phyloP scores from a whole-genome alignment of 1,140 invertebrate species.

The Condylostylus longicornis region DNA sequence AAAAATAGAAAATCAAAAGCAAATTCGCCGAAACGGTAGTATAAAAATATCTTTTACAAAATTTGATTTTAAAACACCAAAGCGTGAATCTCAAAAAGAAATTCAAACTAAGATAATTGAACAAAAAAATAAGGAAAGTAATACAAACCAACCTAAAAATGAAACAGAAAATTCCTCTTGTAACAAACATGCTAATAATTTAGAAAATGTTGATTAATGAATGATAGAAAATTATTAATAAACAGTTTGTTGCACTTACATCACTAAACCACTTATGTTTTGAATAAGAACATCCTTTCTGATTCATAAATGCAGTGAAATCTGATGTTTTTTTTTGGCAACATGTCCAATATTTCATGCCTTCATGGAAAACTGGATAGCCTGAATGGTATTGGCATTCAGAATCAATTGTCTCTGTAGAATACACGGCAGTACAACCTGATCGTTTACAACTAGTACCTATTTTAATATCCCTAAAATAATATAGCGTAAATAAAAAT shows the following conservation, averaged over 20 bases:
- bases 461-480: conserved; percentile 36
- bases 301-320: conserved; percentile 80
- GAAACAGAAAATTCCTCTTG: no score
- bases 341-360: conserved; percentile 95
- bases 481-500: no score
- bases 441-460: conserved; percentile 82
- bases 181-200: not conserved
- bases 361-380: conserved; percentile 91
- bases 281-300: conserved; percentile 70
- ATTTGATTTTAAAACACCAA: no score
- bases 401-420: conserved; percentile 47
- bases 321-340: conserved; percentile 87
- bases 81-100: no score
- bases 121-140: no score
- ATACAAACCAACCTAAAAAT: no score
- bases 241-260: conserved; percentile 31
- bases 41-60: no score
- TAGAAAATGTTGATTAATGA: conserved; percentile 1
- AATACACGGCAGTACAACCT: conserved; percentile 61
- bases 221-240: no score
- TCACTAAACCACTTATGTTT: conserved; percentile 76
- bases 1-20: no score
- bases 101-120: no score
- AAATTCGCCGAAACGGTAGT: no score
- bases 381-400: conserved; percentile 78